A percentile compares a stretch with the other conserved stretches of the same genome.
These are phyloP conservation scores for rat (Rattus norvegicus) DNA, from an alignment of 2,113 vertebrate genomes.

Conservation along the genomic window DNA sequence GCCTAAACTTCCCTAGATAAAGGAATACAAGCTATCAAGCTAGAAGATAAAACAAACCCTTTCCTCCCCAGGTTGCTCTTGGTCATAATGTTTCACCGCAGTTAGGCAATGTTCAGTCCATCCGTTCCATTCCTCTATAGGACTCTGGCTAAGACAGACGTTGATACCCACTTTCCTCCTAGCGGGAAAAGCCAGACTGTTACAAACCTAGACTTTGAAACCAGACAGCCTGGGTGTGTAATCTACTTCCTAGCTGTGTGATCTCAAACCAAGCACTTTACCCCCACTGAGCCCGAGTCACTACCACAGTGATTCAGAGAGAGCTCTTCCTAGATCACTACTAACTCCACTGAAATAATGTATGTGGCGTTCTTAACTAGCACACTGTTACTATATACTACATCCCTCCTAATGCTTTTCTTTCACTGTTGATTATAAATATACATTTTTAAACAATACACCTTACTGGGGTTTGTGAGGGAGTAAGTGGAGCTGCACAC, in stretches of 20 bases:
- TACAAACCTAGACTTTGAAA: slow-evolving; percentile 7
- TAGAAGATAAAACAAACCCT: not conserved
- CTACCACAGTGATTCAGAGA: not conserved
- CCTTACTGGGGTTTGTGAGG: not conserved
- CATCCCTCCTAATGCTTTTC: not conserved
- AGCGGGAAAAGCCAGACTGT: not conserved
- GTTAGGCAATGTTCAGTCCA: not conserved
- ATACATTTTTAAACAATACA: not conserved
- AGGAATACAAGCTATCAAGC: too few species aligned
- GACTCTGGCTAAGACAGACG: not conserved
- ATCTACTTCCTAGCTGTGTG: not conserved
- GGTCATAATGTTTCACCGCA: not conserved
- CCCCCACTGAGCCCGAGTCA: not conserved
- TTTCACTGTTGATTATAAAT: slow-evolving; percentile 7
- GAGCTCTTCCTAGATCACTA: not conserved
- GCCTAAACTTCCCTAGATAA: not conserved
- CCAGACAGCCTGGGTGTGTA: not conserved
- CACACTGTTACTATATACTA: not conserved
- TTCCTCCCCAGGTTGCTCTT: not conserved
- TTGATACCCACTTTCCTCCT: not conserved
- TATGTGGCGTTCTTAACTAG: not conserved
- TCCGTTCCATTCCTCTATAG: not conserved
- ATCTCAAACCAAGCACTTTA: not conserved
- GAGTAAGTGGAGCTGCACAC: not conserved
- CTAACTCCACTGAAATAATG: slow-evolving; percentile 20